Percentiles rank a stretch among this genome's conserved stretches.
These are phyloP conservation scores for Paguma larvata DNA, from an alignment of 2,797 vertebrate genomes.

Conservation along the genomic window DNA sequence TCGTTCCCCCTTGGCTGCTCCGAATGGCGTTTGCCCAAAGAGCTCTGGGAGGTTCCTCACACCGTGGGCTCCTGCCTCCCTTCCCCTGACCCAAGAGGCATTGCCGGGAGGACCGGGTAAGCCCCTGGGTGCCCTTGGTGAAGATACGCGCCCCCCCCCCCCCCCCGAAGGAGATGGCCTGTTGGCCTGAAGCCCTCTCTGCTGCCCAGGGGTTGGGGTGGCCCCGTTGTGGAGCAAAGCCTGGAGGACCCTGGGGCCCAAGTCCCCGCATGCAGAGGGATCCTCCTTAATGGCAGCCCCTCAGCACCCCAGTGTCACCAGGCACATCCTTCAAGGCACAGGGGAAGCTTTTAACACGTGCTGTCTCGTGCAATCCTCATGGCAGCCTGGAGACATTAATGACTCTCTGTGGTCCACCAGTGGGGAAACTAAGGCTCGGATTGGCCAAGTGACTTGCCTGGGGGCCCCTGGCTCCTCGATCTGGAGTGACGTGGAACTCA, in stretches of 20 bases:
- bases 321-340: not conserved
- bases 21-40: not conserved
- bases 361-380: not conserved
- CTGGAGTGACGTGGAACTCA: not conserved
- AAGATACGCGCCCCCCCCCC: not conserved
- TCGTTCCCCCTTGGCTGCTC: not conserved
- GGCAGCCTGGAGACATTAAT: not conserved
- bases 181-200: not conserved
- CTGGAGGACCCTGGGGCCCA: not conserved
- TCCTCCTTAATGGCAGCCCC: not conserved
- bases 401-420: not conserved
- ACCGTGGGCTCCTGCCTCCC: not conserved
- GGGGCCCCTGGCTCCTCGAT: not conserved
- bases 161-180: not conserved
- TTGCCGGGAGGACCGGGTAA: not conserved
- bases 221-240: not conserved
- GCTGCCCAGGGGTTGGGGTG: not conserved
- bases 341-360: not conserved
- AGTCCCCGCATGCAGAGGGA: not conserved
- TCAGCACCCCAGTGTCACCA: no score
- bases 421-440: not conserved
- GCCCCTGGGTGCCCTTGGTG: not conserved
- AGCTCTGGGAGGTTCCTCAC: not conserved
- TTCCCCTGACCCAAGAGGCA: not conserved
- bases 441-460: rapidly evolving